Evolutionary conservation across 2,888 invertebrate species (phyloP).

Genomic region (Xylophagus ater): DNA sequence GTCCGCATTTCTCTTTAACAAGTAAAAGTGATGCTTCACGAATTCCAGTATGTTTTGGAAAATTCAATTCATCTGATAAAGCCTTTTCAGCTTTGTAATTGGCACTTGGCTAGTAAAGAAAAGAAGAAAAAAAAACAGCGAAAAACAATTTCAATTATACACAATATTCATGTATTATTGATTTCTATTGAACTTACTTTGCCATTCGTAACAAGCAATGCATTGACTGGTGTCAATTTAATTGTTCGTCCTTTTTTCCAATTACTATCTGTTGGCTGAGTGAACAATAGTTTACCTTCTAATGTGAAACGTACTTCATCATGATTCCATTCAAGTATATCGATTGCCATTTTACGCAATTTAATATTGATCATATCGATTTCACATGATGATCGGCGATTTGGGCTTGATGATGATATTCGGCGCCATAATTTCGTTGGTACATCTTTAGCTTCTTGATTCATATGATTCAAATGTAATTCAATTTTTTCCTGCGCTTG

Average conservation of each 20-base stretch:
- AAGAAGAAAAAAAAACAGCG: too few relatives aligned
- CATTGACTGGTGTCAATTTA: constrained; percentile 78
- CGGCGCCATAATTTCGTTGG: constrained; percentile 84
- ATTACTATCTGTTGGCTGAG: constrained; percentile 83
- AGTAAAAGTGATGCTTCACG: constrained; percentile 79
- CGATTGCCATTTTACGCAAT: constrained; percentile 84
- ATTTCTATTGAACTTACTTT: constrained; percentile 49
- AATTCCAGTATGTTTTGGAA: constrained; percentile 64
- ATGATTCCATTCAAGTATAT: constrained; percentile 88
- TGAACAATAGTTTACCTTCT: constrained; percentile 78
- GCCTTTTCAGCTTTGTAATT: constrained; percentile 53
- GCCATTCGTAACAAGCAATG: constrained; percentile 82
- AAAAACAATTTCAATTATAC: too few relatives aligned
- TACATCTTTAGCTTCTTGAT: constrained; percentile 82
- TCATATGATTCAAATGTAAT: constrained; percentile 86
- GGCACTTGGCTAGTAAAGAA: constrained; percentile 54
- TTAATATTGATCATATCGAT: constrained; percentile 83
- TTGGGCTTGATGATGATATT: constrained; percentile 60
- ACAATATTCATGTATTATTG: too few relatives aligned
- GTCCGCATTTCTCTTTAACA: constrained; percentile 80
- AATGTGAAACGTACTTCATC: constrained; percentile 84
- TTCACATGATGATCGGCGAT: constrained; percentile 64
- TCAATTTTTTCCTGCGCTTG: constrained; percentile 89
- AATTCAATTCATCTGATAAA: constrained; percentile 51
- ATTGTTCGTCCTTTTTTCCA: constrained; percentile 83